phyloP scores from a whole-genome alignment of 2,797 vertebrate genomes.

The Galago senegalensis region DNA sequence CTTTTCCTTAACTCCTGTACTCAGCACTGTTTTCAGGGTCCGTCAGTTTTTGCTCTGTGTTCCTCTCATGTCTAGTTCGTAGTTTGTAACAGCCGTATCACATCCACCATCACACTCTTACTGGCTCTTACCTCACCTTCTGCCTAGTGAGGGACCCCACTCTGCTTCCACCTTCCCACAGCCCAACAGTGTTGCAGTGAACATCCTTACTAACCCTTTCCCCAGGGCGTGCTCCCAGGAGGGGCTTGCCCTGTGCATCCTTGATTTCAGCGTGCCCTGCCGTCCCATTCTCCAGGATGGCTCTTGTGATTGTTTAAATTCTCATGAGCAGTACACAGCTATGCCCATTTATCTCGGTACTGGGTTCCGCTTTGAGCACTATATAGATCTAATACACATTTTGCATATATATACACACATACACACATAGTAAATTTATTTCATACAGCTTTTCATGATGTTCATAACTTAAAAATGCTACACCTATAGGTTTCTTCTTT shows the following conservation, averaged over 20 bases:
- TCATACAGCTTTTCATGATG: background rate
- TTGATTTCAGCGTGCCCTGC: background rate
- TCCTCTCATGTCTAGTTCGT: background rate
- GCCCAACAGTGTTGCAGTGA: background rate
- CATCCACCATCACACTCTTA: background rate
- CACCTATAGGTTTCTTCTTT: background rate
- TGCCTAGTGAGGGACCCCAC: background rate
- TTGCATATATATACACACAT: background rate
- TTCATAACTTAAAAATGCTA: background rate
- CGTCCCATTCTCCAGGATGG: background rate
- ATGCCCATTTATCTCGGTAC: background rate
- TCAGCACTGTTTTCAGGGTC: background rate
- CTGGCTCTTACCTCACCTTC: background rate
- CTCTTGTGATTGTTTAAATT: slow-evolving; percentile 15
- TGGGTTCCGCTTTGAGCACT: background rate
- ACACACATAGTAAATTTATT: background rate
- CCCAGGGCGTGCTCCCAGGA: background rate
- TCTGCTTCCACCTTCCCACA: background rate
- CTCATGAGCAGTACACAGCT: background rate
- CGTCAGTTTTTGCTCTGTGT: background rate
- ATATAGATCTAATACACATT: background rate
- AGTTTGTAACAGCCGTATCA: background rate
- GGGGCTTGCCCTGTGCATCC: background rate
- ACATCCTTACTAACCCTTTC: background rate
- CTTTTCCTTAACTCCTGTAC: background rate